Percentiles rank a stretch among this genome's conserved stretches.
phyloP scores from a whole-genome alignment of 2,888 invertebrate genomes.

The Serrognathus titanus region DNA sequence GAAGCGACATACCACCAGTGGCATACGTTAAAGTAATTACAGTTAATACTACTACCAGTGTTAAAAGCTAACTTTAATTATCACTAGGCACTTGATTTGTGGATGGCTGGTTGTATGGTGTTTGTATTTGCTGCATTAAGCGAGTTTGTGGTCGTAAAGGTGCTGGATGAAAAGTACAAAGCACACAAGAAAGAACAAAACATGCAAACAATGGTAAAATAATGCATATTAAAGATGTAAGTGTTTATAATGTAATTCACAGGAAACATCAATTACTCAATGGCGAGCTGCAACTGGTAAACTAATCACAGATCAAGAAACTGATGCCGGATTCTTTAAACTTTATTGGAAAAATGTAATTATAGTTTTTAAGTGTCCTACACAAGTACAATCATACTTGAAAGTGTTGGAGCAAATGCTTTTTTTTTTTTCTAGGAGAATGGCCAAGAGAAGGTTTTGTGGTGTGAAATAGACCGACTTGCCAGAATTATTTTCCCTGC shows the following conservation, averaged over 20 bases:
- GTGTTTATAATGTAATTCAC: too few relatives aligned
- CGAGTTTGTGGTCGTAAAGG: slow-evolving; percentile 81
- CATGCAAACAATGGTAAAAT: slow-evolving; percentile 47
- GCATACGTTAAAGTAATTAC: slow-evolving; percentile 75
- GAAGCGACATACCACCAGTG: slow-evolving; percentile 80
- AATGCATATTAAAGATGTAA: neutral
- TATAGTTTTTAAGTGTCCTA: neutral
- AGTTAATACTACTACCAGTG: neutral
- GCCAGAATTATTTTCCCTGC: slow-evolving; percentile 75
- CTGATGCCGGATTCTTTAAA: slow-evolving; percentile 3
- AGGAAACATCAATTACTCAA: neutral
- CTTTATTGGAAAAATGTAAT: slow-evolving; percentile 40
- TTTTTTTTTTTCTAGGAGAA: slow-evolving; percentile 49
- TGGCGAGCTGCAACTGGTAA: neutral
- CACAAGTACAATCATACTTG: neutral
- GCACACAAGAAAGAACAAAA: slow-evolving; percentile 57
- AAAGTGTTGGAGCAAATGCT: neutral
- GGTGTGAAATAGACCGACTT: slow-evolving; percentile 74
- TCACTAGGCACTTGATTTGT: slow-evolving; percentile 71
- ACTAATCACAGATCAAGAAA: neutral
- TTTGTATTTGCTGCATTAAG: slow-evolving; percentile 80
- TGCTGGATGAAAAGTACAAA: slow-evolving; percentile 72
- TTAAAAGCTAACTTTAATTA: slow-evolving; percentile 10
- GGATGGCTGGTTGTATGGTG: slow-evolving; percentile 89
- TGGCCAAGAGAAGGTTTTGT: slow-evolving; percentile 70